A percentile compares a stretch with the other conserved stretches of the same genome.
These are phyloP conservation scores for Phaetusa simplex DNA, from an alignment of 2,113 vertebrate genomes.

Conservation along the genomic window DNA sequence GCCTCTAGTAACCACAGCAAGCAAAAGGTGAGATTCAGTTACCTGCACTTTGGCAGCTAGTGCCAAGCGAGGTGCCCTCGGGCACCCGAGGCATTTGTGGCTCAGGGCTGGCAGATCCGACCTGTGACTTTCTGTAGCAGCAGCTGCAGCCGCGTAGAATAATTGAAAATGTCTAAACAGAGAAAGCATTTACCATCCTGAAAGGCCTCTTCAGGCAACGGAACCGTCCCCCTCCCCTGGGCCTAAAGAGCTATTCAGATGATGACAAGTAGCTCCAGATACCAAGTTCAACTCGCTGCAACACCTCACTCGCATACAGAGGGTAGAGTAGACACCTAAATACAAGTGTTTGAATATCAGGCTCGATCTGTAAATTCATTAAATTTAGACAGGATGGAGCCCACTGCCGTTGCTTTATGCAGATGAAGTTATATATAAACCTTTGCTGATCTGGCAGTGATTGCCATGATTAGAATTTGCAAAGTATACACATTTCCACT, in stretches of 20 bases:
- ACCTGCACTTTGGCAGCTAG: neutral
- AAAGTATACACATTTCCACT: neutral
- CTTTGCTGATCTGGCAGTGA: constrained; percentile 25
- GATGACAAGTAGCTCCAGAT: neutral
- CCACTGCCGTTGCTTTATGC: neutral
- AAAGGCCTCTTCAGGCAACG: neutral
- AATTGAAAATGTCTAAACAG: neutral
- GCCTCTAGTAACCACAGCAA: neutral
- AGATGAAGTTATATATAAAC: constrained; percentile 46
- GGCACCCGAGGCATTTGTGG: fast-evolving
- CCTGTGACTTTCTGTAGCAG: neutral
- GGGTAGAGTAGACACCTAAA: neutral
- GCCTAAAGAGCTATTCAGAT: neutral
- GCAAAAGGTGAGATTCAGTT: neutral
- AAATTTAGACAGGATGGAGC: neutral
- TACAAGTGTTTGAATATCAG: neutral
- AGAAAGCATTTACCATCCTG: neutral
- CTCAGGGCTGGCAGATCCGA: fast-evolving
- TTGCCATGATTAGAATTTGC: constrained; percentile 20
- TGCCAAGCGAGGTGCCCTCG: neutral
- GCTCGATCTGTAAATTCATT: neutral
- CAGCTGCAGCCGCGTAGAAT: neutral
- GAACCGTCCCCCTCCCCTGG: neutral
- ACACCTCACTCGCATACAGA: neutral
- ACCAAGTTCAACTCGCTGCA: neutral